Conservation (phyloP, 2,797 vertebrate species). For the Eulemur coronatus region DNA sequence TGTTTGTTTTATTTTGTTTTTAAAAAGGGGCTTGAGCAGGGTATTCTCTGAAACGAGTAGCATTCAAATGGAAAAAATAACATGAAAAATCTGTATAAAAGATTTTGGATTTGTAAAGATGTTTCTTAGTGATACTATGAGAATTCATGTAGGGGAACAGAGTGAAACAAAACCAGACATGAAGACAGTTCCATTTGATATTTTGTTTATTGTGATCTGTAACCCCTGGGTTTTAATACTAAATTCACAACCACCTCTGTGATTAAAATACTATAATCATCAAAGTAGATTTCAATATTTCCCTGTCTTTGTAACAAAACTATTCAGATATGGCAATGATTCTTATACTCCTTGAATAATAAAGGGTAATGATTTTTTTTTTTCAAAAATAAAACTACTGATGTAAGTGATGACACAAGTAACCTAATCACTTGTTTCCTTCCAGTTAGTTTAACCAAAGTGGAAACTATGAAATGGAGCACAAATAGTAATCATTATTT, state of each 20-base stretch:
- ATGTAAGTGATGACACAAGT: conserved; percentile 64
- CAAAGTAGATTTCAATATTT: not conserved
- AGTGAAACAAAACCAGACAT: not conserved
- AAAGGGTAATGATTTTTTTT: conserved; percentile 2
- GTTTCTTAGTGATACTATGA: not conserved
- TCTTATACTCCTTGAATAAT: not conserved
- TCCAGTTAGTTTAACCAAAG: conserved; percentile 72
- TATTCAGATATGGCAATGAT: not conserved
- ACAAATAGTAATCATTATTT: conserved; percentile 64
- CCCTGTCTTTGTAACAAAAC: not conserved
- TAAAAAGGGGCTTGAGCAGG: not conserved
- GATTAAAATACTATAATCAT: not conserved
- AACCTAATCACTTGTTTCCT: conserved; percentile 70
- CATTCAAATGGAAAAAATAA: not conserved
- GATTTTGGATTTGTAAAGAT: not conserved
- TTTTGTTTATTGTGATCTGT: not conserved
- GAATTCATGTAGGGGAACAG: not conserved
- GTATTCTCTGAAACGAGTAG: not conserved
- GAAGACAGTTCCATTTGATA: not conserved
- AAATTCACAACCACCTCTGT: not conserved
- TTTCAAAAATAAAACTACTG: conserved; percentile 49
- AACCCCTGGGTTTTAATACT: not conserved
- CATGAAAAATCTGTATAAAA: not conserved
- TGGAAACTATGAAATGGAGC: conserved; percentile 70
- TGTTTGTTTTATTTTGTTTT: not conserved